Percentiles rank a stretch among this genome's conserved stretches.
Conservation (phyloP, 23 tunicate genomes). For the Ascidia mentula region DNA sequence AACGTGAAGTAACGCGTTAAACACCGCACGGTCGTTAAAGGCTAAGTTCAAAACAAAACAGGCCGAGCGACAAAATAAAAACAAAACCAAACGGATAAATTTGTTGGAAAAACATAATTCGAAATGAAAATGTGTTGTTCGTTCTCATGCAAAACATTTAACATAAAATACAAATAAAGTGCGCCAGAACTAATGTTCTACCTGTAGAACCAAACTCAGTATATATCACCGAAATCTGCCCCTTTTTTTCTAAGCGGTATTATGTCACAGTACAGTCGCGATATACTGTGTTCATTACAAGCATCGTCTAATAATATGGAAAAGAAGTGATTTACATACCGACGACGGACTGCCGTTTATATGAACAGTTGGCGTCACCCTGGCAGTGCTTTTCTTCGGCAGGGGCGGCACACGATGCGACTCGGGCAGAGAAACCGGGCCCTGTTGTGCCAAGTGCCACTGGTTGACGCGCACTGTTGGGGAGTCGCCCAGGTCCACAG, state of each 20-base stretch:
- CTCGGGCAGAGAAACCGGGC: conserved; percentile 4
- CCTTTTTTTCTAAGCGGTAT: too few species aligned
- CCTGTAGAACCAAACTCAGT: too few species aligned
- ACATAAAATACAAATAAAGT: too few species aligned
- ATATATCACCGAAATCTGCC: too few species aligned
- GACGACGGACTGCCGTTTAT: background rate
- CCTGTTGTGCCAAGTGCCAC: conserved; percentile 17
- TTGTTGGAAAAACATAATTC: background rate
- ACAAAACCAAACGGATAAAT: background rate
- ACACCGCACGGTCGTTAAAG: background rate
- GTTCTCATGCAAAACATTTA: too few species aligned
- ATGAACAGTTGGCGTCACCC: conserved; percentile 39
- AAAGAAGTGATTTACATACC: conserved; percentile 1
- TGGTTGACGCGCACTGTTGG: background rate
- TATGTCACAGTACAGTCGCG: too few species aligned
- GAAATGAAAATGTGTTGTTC: too few species aligned
- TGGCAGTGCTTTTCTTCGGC: conserved; percentile 44
- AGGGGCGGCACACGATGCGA: conserved; percentile 35
- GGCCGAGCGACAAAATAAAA: background rate
- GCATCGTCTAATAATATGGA: too few species aligned
- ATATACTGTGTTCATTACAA: too few species aligned
- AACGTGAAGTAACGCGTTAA: background rate
- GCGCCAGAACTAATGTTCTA: too few species aligned
- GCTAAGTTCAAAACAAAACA: background rate
- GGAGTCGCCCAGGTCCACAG: background rate